Evolutionary conservation across 2,113 vertebrate species (phyloP), one percentile per base, ranked within the genome.

Genomic region (Hirundichthys speculiger): DNA sequence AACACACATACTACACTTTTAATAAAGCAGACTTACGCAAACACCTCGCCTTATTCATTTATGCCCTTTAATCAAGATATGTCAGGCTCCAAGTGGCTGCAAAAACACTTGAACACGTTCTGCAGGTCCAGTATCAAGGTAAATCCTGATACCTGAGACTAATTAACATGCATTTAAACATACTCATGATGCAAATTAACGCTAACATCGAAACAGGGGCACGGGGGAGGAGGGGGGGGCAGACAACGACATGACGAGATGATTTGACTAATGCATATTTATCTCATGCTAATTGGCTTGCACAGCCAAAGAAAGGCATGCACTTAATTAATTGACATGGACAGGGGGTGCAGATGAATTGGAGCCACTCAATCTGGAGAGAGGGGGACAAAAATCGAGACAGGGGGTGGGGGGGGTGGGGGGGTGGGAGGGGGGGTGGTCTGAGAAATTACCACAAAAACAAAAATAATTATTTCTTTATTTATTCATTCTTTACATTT

Each of bases 241-340:
- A 10, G 70, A 66, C 71, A 77, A 82, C 47, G 71, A 84, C 84
- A 86, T 86, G 86, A 87, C 79, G 82, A 91, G 87, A 90, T 88
- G 76, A 89, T 87, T 88, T 53, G 2, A 69, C 89, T 91, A 85
- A 92, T 92, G 90, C 92, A 93, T 93, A 93, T 92, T 92, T 93
- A 93, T 93, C 88, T 91, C 85, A 91, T 93, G 91, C 90, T 91
- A 92, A 92, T 93, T 91, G 91, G 60, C 78, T 66, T 85, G 83
- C 89, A 83, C 69, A 86, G 88, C 87, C 77, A 88, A 92, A 91
- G 87, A 92, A 91, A 90, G 82, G 86, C 83, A 53, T 70, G 73
- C 86, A 91, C 87, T 88, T 92, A 90, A 93, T 93, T 91, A 93
- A 93, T 92, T 92, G 88, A 92, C 90, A 92, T 53, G 81, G 82